Percentiles rank a stretch among this genome's conserved stretches.
phyloP scores from a whole-genome alignment of 2,888 invertebrate genomes.

The Lydus trimaculatus region DNA sequence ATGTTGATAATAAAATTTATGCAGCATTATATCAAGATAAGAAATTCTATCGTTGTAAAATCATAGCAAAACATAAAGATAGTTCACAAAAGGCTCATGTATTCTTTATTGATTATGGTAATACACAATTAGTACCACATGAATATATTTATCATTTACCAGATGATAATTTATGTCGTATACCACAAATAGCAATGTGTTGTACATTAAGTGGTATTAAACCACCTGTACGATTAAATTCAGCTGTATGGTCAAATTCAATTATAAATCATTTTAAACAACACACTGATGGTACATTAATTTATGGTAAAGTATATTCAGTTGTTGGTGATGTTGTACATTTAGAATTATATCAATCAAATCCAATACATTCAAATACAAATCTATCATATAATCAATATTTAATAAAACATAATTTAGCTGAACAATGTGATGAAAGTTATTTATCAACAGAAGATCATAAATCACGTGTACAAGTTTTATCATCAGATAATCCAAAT shows the following conservation, averaged over 20 bases:
- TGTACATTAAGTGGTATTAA: slow-evolving; percentile 75
- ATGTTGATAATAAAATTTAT: slow-evolving; percentile 58
- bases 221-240: slow-evolving; percentile 70
- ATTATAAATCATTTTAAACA: slow-evolving; percentile 57
- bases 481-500: slow-evolving; percentile 42
- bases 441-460: slow-evolving; percentile 71
- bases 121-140: slow-evolving; percentile 61
- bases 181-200: slow-evolving; percentile 73
- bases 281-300: slow-evolving; percentile 37
- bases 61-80: slow-evolving; percentile 47
- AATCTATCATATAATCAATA: slow-evolving; percentile 64
- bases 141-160: slow-evolving; percentile 61
- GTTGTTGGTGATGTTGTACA: slow-evolving; percentile 78
- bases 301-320: slow-evolving; percentile 70
- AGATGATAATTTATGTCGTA: slow-evolving; percentile 37
- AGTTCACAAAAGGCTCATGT: slow-evolving; percentile 30
- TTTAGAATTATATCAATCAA: slow-evolving; percentile 65
- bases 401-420: slow-evolving; percentile 70
- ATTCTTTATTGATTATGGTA: slow-evolving; percentile 82
- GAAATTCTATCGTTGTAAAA: slow-evolving; percentile 66
- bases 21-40: slow-evolving; percentile 66
- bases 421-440: slow-evolving; percentile 75
- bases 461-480: slow-evolving; percentile 38
- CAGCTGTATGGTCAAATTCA: slow-evolving; percentile 29
- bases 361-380: slow-evolving; percentile 15